A percentile compares a stretch with the other conserved stretches of the same genome.
Evolutionary conservation across 2,797 vertebrate species (phyloP).

Genomic region (Paramormyrops hopkinsi): DNA sequence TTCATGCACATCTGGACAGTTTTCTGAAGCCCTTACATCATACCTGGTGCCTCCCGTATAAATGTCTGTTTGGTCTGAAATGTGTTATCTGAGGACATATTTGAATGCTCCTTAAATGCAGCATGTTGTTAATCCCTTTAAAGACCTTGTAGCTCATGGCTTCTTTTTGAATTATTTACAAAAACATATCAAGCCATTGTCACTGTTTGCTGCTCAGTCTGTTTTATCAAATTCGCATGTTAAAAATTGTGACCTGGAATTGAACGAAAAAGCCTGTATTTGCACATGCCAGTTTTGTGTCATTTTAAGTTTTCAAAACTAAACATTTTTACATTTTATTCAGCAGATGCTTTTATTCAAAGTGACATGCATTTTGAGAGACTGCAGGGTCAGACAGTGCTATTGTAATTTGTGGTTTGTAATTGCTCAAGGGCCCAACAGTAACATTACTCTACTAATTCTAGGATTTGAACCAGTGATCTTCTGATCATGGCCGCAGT

Average conservation of each 20-base stretch:
- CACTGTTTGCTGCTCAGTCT: neutral
- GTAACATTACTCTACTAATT: neutral
- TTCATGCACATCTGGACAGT: conserved; percentile 11
- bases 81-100: neutral
- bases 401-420: neutral
- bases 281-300: neutral
- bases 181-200: neutral
- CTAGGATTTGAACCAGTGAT: neutral
- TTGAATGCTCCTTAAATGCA: neutral
- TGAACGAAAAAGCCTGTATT: neutral
- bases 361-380: neutral
- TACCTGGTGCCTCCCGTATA: neutral
- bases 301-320: neutral
- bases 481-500: neutral
- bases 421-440: neutral
- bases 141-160: neutral
- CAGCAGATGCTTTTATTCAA: neutral
- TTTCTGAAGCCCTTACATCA: neutral
- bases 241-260: neutral
- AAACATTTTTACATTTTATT: neutral
- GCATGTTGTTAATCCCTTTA: neutral
- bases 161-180: neutral
- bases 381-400: neutral
- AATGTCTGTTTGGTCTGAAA: conserved; percentile 7
- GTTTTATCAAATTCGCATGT: neutral